These are phyloP conservation scores for Rotaria magnacalcarata DNA, from an alignment of 2,888 invertebrate species.

Conservation along the genomic window DNA sequence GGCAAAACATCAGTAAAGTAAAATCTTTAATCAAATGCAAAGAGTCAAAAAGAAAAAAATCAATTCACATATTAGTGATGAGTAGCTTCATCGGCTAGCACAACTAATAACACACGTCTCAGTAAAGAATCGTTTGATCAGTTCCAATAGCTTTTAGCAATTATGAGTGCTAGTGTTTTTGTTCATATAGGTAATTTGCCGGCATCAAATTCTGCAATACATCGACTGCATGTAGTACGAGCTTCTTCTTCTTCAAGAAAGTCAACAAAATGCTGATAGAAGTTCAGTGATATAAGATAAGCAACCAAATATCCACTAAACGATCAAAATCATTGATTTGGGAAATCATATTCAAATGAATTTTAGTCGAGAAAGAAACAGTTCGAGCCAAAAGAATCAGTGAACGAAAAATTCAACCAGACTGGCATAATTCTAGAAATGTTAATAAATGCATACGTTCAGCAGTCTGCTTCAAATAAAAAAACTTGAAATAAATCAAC, in stretches of 20 bases:
- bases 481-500: slow-evolving; percentile 49
- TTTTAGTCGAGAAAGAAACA: slow-evolving; percentile 49
- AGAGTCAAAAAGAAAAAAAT: not conserved
- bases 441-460: slow-evolving; percentile 59
- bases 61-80: slow-evolving; percentile 49
- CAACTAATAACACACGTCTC: slow-evolving; percentile 55
- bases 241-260: slow-evolving; percentile 58
- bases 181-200: slow-evolving; percentile 53
- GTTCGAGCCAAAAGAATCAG: slow-evolving; percentile 55
- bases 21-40: not conserved
- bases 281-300: slow-evolving; percentile 54
- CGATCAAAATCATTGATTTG: no score
- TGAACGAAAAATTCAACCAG: slow-evolving; percentile 52
- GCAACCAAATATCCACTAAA: slow-evolving; percentile 52
- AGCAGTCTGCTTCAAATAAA: slow-evolving; percentile 58
- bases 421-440: slow-evolving; percentile 54
- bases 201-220: slow-evolving; percentile 52
- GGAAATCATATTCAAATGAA: slow-evolving; percentile 50
- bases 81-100: slow-evolving; percentile 58
- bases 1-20: not conserved
- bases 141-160: slow-evolving; percentile 56
- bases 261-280: slow-evolving; percentile 58
- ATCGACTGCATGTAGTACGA: slow-evolving; percentile 51
- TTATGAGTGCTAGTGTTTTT: slow-evolving; percentile 52
- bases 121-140: slow-evolving; percentile 53